Evolutionary conservation across 53 echinoderm and acorn worm genomes (phyloP).

Genomic region (Holothuria scabra): DNA sequence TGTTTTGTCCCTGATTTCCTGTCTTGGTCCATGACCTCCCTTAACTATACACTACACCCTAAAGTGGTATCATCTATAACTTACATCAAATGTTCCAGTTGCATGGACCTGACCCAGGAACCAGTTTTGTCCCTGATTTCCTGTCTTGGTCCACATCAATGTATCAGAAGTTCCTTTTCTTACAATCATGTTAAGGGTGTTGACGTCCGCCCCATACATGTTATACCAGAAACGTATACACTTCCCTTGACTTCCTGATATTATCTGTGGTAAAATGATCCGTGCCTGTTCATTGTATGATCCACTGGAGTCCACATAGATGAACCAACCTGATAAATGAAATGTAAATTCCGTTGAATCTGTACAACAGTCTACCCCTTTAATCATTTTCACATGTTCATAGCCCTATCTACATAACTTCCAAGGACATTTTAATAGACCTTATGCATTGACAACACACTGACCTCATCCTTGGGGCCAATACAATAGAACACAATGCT

Average conservation of each 20-base stretch:
- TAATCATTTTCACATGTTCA: too few relatives aligned
- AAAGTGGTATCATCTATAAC: too few relatives aligned
- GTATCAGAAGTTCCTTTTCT: not conserved
- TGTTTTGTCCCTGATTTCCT: slow-evolving; percentile 38
- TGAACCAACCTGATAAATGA: slow-evolving; percentile 11
- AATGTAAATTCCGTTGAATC: not conserved
- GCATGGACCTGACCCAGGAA: slow-evolving; percentile 10
- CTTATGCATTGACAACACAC: too few relatives aligned
- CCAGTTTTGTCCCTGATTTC: slow-evolving; percentile 40
- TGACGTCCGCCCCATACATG: slow-evolving; percentile 35
- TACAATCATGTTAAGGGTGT: slow-evolving; percentile 36
- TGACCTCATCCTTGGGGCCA: too few relatives aligned
- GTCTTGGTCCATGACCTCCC: slow-evolving; percentile 50
- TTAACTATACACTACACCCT: too few relatives aligned
- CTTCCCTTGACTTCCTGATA: slow-evolving; percentile 12
- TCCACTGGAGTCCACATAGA: slow-evolving; percentile 13
- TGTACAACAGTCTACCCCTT: too few relatives aligned
- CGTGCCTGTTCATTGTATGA: not conserved
- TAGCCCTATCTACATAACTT: too few relatives aligned
- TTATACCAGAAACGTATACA: slow-evolving; percentile 51
- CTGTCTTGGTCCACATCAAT: slow-evolving; percentile 39
- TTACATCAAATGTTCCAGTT: slow-evolving; percentile 30
- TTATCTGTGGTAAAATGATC: slow-evolving; percentile 11
- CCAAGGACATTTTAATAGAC: too few relatives aligned
- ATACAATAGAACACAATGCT: too few relatives aligned